Conservation (phyloP, 2,113 vertebrate species). For the Nothoprocta perdicaria region DNA sequence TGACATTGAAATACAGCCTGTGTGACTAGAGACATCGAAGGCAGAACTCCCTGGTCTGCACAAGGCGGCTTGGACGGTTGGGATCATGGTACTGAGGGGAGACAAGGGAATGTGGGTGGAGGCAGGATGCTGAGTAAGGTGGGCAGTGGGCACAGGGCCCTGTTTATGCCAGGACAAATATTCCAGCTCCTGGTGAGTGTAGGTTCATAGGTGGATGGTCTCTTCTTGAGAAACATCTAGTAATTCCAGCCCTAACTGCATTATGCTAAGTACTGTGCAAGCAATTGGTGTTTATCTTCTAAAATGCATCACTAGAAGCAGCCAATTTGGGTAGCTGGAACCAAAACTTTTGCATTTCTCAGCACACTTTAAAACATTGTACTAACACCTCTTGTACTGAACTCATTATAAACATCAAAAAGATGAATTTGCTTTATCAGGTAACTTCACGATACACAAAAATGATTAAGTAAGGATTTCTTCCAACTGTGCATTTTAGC, state of each 20-base stretch:
- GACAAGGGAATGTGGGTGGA: neutral
- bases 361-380: neutral
- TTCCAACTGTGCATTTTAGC: neutral
- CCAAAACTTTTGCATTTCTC: slow-evolving; percentile 61
- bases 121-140: rapidly evolving
- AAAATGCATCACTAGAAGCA: neutral
- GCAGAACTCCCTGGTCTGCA: neutral
- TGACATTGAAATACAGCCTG: neutral
- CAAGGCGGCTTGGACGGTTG: neutral
- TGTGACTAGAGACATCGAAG: rapidly evolving
- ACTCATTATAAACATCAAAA: rapidly evolving
- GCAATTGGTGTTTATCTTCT: neutral
- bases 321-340: neutral
- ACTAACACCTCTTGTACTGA: slow-evolving; percentile 22
- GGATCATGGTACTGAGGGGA: neutral
- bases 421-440: neutral
- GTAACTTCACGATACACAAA: neutral
- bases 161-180: neutral
- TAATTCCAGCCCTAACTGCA: neutral
- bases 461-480: neutral
- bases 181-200: neutral
- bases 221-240: neutral
- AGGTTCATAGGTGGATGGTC: neutral
- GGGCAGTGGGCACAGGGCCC: rapidly evolving
- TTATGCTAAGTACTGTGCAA: neutral